These are phyloP conservation scores for Nemotelus nigrinus DNA, from an alignment of 2,888 invertebrate genomes.

Conservation along the genomic window DNA sequence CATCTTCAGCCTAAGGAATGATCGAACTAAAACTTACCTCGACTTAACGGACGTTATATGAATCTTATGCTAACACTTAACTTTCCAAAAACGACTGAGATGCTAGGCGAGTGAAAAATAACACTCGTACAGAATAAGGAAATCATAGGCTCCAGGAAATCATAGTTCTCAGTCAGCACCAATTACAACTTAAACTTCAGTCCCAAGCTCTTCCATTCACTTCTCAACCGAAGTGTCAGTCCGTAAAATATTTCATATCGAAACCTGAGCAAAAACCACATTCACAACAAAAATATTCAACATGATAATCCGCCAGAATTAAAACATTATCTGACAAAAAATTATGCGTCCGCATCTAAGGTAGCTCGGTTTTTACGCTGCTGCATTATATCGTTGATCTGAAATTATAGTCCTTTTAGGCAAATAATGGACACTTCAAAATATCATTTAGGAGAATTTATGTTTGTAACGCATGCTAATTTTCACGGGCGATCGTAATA, in stretches of 20 bases:
- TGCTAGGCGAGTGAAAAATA: not conserved
- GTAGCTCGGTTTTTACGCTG: too few species aligned
- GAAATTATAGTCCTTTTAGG: conserved; percentile 43
- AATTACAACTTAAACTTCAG: not conserved
- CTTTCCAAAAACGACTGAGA: too few species aligned
- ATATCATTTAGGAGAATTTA: conserved; percentile 46
- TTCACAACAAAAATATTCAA: not conserved
- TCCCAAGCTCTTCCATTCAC: not conserved
- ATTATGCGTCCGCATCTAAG: too few species aligned
- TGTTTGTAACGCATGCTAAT: conserved; percentile 43
- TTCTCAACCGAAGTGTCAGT: not conserved
- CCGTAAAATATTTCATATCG: conserved; percentile 27
- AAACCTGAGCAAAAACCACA: not conserved
- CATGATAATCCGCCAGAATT: too few species aligned
- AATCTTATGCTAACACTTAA: too few species aligned
- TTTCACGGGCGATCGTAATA: conserved; percentile 46
- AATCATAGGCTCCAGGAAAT: not conserved
- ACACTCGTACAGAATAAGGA: not conserved
- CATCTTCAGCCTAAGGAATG: too few species aligned
- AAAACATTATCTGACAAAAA: too few species aligned
- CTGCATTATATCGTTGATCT: not conserved
- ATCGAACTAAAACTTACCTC: too few species aligned
- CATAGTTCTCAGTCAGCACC: not conserved
- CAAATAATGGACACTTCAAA: conserved; percentile 48
- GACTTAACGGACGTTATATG: too few species aligned